Evolutionary conservation across 2,113 vertebrate species (phyloP).

Genomic region (Orycteropus afer): DNA sequence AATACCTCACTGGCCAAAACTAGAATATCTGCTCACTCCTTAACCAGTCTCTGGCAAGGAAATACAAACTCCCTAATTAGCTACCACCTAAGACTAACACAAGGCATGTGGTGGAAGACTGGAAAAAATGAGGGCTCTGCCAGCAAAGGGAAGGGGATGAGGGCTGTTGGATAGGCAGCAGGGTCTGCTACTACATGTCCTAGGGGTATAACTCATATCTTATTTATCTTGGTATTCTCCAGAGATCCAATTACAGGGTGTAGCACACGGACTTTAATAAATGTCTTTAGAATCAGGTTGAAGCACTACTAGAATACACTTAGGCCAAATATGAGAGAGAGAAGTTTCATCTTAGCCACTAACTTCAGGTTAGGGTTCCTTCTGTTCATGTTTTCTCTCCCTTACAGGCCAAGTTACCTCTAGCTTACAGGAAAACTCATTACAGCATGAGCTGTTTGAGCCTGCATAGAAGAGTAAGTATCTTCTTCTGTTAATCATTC

Average conservation of each 20-base stretch:
- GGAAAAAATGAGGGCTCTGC: neutral
- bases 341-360: neutral
- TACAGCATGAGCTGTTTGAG: neutral
- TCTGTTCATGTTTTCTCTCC: neutral
- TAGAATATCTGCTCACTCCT: neutral
- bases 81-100: neutral
- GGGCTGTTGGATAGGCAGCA: neutral
- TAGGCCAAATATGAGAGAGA: neutral
- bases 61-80: neutral
- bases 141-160: neutral
- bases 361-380: neutral
- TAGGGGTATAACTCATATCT: neutral
- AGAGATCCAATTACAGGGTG: neutral
- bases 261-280: neutral
- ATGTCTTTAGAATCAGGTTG: neutral
- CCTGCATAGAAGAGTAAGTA: neutral
- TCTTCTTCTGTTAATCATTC: slow-evolving; percentile 60
- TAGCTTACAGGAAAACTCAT: neutral
- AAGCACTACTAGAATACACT: neutral
- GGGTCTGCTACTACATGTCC: neutral
- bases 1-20: neutral
- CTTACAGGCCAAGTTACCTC: neutral
- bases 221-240: neutral
- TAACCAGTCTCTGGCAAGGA: neutral
- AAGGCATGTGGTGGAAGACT: neutral